Conservation (phyloP, 30 jellyfish, hydroid and myxozoan species). For the Catostylus mosaicus region DNA sequence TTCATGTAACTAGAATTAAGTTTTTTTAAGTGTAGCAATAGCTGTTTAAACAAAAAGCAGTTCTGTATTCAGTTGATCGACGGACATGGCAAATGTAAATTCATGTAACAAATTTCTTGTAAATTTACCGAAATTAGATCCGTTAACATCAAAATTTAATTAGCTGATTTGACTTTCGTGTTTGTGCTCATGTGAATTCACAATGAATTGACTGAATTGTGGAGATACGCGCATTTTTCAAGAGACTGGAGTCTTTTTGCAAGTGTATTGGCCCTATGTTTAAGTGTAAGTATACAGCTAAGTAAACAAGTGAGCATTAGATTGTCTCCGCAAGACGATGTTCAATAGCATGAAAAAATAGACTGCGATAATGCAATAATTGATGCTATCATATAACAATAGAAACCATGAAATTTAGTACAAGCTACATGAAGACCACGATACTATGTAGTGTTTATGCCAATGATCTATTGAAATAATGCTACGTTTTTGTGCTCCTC, state of each 20-base stretch:
- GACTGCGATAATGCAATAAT: no score
- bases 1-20: no score
- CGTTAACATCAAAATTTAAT: slow-evolving; percentile 4
- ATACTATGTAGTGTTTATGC: no score
- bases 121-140: not conserved
- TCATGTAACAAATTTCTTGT: slow-evolving; percentile 18
- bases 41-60: slow-evolving; percentile 12
- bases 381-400: no score
- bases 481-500: no score
- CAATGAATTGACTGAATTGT: not conserved
- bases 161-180: slow-evolving; percentile 15
- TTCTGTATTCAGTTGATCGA: not conserved
- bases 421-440: no score
- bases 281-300: not conserved
- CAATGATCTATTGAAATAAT: no score
- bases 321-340: no score
- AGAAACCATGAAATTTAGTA: no score
- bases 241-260: not conserved
- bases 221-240: not conserved
- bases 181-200: not conserved
- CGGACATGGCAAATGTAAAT: not conserved
- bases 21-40: slow-evolving; percentile 2
- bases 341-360: no score
- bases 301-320: not conserved
- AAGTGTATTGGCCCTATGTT: not conserved